phyloP scores from a whole-genome alignment of 1,140 invertebrate genomes.

The Condylostylus longicornis region DNA sequence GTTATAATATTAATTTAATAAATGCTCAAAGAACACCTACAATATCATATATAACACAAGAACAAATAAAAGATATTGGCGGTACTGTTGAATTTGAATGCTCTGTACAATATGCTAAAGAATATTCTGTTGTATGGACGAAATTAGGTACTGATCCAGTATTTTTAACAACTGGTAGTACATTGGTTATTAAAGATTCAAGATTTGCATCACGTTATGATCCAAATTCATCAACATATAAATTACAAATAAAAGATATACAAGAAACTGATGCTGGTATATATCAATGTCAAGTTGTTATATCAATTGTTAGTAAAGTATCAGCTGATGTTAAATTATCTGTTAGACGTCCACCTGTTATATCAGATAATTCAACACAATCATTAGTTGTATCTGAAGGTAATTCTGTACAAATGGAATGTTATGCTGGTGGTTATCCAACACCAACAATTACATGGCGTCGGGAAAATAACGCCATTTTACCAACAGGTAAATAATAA shows the following conservation, averaged over 20 bases:
- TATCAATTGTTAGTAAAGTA: constrained; percentile 61
- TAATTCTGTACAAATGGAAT: constrained; percentile 64
- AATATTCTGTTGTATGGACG: constrained; percentile 74
- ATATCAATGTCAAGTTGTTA: constrained; percentile 75
- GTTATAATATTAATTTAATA: too few species aligned
- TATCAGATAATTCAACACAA: constrained; percentile 82
- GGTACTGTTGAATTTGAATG: constrained; percentile 74
- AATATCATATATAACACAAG: constrained; percentile 80
- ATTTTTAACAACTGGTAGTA: constrained; percentile 56
- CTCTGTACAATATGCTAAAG: constrained; percentile 74
- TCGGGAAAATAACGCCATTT: constrained; percentile 79
- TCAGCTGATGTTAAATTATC: constrained; percentile 68
- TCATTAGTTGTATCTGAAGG: constrained; percentile 71
- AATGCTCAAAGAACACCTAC: constrained; percentile 72
- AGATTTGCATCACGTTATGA: constrained; percentile 74
- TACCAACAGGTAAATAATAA: constrained; percentile 78
- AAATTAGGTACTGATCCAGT: constrained; percentile 38
- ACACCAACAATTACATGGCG: constrained; percentile 75
- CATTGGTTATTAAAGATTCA: constrained; percentile 71
- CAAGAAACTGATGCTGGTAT: constrained; percentile 84
- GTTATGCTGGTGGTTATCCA: constrained; percentile 74
- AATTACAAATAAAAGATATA: constrained; percentile 82
- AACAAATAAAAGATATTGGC: constrained; percentile 83
- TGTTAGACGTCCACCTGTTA: constrained; percentile 73
- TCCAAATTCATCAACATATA: constrained; percentile 59